Evolutionary conservation across 2,888 invertebrate genomes (phyloP), one percentile per base, ranked within the genome.

Genomic region (Dryadula phaetusa): DNA sequence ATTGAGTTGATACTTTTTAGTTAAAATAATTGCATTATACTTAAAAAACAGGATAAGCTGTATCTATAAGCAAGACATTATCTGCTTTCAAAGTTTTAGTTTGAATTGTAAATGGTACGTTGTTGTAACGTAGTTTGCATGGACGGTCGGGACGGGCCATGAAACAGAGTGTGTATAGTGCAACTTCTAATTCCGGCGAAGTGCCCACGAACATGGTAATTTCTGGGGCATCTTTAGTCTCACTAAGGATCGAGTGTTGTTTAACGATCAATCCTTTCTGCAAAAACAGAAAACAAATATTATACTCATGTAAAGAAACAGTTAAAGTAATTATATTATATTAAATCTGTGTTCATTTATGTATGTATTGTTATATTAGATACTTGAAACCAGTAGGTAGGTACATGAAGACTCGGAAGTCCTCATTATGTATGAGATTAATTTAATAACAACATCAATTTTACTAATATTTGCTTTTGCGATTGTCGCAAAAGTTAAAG

Each of bases 131-230:
- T 42, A 98, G 93, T 0, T 95, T 95, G 82, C 98, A 98, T 0
- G 94, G 93, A 69, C 94, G 88, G 82, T 97, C 96, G 0, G 97
- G 95, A 67, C 97, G 94, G 5, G 96, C 90, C 81, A 97, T 93
- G 88, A 97, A 98, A 86, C 98, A 99, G 3, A 98, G 94, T 0
- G 98, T 97, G 89, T 98, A 98, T 6, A 98, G 84, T 0, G 98
- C 97, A 83, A 97, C 94, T 85, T 99, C 98, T 73, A 98, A 91
- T 85, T 98, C 98, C 0, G 98, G 98, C 49, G 97, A 97, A 0
- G 97, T 97, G 32, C 97, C 97, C 61, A 97, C 94, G 81, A 97
- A 97, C 94, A 97, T 94, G 0, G 94, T 95, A 61, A 96, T 95
- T 22, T 96, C 96, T 0, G 97, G 97, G 67, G 97, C 97, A 77